Conservation (phyloP, 2,888 invertebrate genomes). For the Amblyjoppa fuscipennis region DNA sequence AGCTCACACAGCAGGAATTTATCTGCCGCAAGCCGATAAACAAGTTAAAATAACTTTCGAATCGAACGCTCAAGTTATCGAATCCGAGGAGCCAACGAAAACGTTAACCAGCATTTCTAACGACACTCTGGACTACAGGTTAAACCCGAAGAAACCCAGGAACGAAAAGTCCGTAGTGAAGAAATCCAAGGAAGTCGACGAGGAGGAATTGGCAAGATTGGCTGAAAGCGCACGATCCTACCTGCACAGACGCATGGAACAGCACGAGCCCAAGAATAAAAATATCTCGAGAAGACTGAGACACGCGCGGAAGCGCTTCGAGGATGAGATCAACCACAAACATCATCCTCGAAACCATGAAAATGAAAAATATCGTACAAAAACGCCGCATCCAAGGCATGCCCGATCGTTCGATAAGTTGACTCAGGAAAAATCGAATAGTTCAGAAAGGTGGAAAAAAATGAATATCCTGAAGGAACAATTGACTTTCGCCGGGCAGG, state of each 20-base stretch:
- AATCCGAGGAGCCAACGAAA: slow-evolving; percentile 74
- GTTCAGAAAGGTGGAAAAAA: slow-evolving; percentile 16
- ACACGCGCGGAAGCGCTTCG: slow-evolving; percentile 73
- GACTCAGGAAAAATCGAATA: neutral
- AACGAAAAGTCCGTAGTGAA: slow-evolving; percentile 17
- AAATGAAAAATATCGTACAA: neutral
- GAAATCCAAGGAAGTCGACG: slow-evolving; percentile 6
- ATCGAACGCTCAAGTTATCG: slow-evolving; percentile 86
- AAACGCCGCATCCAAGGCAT: neutral
- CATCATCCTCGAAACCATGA: slow-evolving; percentile 49
- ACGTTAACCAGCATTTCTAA: slow-evolving; percentile 45
- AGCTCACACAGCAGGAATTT: slow-evolving; percentile 85
- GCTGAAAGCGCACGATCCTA: slow-evolving; percentile 67
- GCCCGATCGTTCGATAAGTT: neutral
- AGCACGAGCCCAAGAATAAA: slow-evolving; percentile 57
- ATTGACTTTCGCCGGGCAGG: slow-evolving; percentile 30
- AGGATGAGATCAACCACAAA: slow-evolving; percentile 35
- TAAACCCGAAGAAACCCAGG: slow-evolving; percentile 32
- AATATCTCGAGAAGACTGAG: slow-evolving; percentile 69
- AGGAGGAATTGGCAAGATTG: slow-evolving; percentile 43
- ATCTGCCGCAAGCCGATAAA: slow-evolving; percentile 87
- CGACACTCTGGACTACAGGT: neutral
- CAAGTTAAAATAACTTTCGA: slow-evolving; percentile 88
- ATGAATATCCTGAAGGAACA: slow-evolving; percentile 36
- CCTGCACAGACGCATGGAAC: slow-evolving; percentile 69